Percentiles rank a stretch among this genome's conserved stretches.
phyloP scores from a whole-genome alignment of 2,113 vertebrate genomes.

The Mesitornis unicolor region DNA sequence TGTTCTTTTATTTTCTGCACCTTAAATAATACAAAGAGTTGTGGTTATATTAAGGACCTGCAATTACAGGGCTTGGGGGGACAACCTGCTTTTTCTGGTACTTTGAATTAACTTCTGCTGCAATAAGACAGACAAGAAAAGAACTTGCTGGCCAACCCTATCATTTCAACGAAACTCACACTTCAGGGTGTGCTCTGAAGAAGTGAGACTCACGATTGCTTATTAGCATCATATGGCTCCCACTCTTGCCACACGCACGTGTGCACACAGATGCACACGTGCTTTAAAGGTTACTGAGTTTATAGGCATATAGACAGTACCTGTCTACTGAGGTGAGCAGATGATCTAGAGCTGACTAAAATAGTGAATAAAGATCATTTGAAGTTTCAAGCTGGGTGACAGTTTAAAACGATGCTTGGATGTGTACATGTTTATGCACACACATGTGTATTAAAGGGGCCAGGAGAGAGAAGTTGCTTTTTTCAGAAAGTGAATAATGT shows the following conservation, averaged over 20 bases:
- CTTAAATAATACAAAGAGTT: not conserved
- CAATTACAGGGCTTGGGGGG: not conserved
- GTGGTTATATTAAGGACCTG: not conserved
- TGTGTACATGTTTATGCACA: not conserved
- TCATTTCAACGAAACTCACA: not conserved
- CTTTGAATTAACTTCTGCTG: not conserved
- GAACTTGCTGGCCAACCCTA: not conserved
- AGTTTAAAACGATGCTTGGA: not conserved
- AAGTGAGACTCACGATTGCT: not conserved
- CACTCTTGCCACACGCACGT: not conserved
- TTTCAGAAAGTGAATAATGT: slow-evolving; percentile 77
- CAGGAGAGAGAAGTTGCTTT: slow-evolving; percentile 21
- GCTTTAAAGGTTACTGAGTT: not conserved
- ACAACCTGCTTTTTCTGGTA: not conserved
- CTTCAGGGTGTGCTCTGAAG: not conserved
- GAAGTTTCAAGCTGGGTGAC: not conserved
- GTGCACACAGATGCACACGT: accelerated
- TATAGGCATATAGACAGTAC: not conserved
- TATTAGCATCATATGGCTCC: not conserved
- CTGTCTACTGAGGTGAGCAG: not conserved
- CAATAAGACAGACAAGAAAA: not conserved
- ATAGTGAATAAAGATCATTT: not conserved
- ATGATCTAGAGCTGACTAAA: not conserved
- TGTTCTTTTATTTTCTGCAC: not conserved
- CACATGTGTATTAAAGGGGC: not conserved